Conservation (phyloP, 2,113 vertebrate genomes). For the Columba livia region DNA sequence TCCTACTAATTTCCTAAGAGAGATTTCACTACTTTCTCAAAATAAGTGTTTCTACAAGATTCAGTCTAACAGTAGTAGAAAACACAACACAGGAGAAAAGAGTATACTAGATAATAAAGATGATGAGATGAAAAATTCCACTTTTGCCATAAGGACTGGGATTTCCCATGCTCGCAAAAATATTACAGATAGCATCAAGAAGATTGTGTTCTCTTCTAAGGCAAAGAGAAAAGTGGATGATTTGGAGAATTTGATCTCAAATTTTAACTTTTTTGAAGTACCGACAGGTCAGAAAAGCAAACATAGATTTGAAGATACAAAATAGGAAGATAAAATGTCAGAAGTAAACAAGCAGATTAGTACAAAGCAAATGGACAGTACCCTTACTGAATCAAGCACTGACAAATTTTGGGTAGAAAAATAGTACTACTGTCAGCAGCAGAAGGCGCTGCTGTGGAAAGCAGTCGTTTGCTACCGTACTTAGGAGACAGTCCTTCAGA, state of each 20-base stretch:
- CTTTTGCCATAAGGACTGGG: background rate
- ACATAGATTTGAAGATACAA: background rate
- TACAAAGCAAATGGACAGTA: background rate
- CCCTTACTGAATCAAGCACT: background rate
- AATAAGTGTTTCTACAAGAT: background rate
- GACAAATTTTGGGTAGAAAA: background rate
- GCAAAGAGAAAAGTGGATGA: background rate
- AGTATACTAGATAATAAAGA: background rate
- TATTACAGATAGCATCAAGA: background rate
- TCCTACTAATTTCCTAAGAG: background rate
- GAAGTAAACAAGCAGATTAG: background rate
- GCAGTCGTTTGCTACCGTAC: background rate
- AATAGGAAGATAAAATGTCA: background rate
- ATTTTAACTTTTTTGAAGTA: background rate
- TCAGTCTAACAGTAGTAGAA: background rate
- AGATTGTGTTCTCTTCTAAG: background rate
- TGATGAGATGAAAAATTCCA: background rate
- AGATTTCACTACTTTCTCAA: background rate
- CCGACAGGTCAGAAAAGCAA: background rate
- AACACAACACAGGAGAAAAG: background rate
- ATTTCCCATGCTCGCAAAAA: background rate
- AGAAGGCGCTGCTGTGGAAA: background rate
- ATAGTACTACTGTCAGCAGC: background rate
- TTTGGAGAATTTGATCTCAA: background rate
- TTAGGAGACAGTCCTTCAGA: background rate